These are phyloP conservation scores for Sebastes melanostomus DNA, from an alignment of 2,797 vertebrate species.

Conservation along the genomic window DNA sequence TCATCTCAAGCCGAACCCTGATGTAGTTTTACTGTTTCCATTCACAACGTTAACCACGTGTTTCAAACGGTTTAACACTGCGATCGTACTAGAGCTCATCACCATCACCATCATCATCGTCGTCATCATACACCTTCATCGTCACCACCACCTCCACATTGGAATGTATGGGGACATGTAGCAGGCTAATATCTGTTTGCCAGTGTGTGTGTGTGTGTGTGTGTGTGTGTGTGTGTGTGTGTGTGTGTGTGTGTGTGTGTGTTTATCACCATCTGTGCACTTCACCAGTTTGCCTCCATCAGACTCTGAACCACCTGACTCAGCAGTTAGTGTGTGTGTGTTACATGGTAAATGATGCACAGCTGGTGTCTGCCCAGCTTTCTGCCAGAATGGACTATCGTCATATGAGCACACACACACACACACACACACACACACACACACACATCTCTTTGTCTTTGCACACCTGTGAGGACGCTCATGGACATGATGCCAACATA, in stretches of 20 bases:
- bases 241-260: background rate
- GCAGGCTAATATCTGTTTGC: background rate
- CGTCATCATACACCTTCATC: background rate
- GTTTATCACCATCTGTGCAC: conserved; percentile 45
- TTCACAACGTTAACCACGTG: too few relatives aligned
- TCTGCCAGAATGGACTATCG: background rate
- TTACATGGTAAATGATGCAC: conserved; percentile 14
- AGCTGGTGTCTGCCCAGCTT: conserved; percentile 31
- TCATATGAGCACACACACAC: background rate
- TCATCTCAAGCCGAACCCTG: too few relatives aligned
- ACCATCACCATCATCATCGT: too few relatives aligned
- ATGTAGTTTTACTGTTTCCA: too few relatives aligned
- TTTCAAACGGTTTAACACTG: too few relatives aligned
- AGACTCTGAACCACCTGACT: conserved; percentile 42
- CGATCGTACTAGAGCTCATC: too few relatives aligned
- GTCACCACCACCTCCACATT: background rate
- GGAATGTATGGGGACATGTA: background rate
- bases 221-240: background rate
- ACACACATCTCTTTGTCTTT: too few relatives aligned
- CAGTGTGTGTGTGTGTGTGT: background rate
- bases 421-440: too few relatives aligned
- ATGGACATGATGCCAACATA: too few relatives aligned
- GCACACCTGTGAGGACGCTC: too few relatives aligned
- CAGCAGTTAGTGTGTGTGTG: conserved; percentile 7
- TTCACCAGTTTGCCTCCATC: conserved; percentile 1